A percentile compares a stretch with the other conserved stretches of the same genome.
Evolutionary conservation across 2,797 vertebrate species (phyloP).

Genomic region (Chiroxiphia lanceolata): DNA sequence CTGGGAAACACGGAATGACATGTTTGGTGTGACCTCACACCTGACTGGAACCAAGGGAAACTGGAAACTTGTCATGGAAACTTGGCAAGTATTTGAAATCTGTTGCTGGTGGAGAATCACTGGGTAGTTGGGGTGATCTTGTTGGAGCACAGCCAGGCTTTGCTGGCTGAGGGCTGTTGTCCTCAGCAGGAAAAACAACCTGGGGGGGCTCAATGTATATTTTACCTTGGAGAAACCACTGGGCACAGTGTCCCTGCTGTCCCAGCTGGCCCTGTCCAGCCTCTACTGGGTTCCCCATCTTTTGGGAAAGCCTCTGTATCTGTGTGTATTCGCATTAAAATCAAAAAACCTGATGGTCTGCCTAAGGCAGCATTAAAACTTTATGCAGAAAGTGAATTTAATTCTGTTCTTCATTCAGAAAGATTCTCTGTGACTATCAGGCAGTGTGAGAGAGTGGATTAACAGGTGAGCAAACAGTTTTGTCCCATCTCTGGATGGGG

Average conservation of each 20-base stretch:
- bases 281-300: neutral
- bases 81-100: neutral
- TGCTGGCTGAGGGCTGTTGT: neutral
- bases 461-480: neutral
- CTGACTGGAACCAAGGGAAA: rapidly evolving
- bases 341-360: neutral
- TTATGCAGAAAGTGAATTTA: neutral
- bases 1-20: neutral
- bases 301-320: neutral
- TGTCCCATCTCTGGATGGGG: neutral
- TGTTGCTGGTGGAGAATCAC: neutral
- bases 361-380: neutral
- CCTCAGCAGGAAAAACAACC: neutral
- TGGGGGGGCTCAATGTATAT: neutral
- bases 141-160: neutral
- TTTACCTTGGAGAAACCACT: neutral
- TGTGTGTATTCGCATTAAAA: neutral
- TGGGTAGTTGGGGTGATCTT: too few species aligned
- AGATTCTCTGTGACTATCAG: neutral
- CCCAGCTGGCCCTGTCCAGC: neutral
- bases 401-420: slow-evolving; percentile 28
- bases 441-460: neutral
- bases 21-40: neutral
- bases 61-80: neutral
- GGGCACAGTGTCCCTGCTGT: neutral